These are phyloP conservation scores for Ictidomys tridecemlineatus DNA, from an alignment of 2,113 vertebrate genomes.

Conservation along the genomic window DNA sequence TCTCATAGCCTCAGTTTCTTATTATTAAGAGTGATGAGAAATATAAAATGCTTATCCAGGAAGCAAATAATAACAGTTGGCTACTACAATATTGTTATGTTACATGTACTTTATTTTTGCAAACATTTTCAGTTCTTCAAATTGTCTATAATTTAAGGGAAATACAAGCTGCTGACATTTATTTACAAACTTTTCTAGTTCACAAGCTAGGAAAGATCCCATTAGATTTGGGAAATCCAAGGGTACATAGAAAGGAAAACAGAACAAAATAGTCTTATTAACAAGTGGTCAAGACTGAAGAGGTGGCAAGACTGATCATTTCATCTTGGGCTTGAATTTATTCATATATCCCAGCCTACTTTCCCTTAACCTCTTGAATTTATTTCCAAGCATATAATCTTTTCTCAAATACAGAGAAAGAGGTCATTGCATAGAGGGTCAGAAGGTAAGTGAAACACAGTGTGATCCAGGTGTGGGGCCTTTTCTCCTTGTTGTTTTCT, in stretches of 20 bases:
- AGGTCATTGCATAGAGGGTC: neutral
- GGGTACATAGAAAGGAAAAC: neutral
- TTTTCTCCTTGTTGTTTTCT: neutral
- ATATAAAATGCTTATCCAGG: neutral
- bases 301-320: constrained; percentile 18
- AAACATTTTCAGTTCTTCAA: neutral
- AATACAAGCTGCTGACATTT: neutral
- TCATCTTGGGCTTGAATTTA: constrained; percentile 60
- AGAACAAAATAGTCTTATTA: neutral
- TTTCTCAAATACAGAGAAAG: constrained; percentile 43
- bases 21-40: neutral
- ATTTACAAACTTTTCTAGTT: neutral
- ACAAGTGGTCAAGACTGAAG: neutral
- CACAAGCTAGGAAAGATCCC: neutral
- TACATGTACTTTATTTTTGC: neutral
- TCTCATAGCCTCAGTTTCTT: neutral
- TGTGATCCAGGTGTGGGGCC: neutral
- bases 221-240: neutral
- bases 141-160: neutral
- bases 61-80: neutral
- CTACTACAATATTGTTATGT: neutral
- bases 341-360: neutral
- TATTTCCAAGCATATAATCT: constrained; percentile 51
- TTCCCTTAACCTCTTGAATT: neutral
- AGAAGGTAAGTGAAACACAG: neutral